Evolutionary conservation across 2,888 invertebrate genomes (phyloP), one percentile per base, ranked within the genome.

Genomic region (Amblyjoppa proteus): DNA sequence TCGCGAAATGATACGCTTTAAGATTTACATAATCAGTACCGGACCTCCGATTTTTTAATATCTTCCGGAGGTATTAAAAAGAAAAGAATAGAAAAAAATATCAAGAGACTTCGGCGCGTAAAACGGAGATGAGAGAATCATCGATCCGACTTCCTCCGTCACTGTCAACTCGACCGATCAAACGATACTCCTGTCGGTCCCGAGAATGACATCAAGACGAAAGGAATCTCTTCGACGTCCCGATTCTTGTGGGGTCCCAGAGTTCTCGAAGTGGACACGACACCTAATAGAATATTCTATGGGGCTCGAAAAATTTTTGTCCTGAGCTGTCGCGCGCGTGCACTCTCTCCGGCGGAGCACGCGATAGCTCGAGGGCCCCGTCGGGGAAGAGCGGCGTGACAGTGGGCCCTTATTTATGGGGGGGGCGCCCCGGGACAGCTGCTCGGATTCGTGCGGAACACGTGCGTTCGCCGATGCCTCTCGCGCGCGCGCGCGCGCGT

Each of bases 361-460:
- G 74, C 75, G 64, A 64, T 64, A 64, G 28, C 45, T 28, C 58
- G 58, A 58, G 64, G 49, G 64, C 13, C 31, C 38, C 64, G n/a
- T 34, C 49, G 31, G 11, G 71, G 51, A 11, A 34, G 31, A 45
- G 6, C 28, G 20, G 49, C 31, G 45, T 45, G 49, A 75, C 61
- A 31, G 75, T 58, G 28, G 31, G 61, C 49, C 49, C 73, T 81
- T 75, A 81, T 75, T 81, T 81, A 81, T 51, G 81, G 64, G 38
- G 64, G 38, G 49, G 75, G 28, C 9, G 49, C 11, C 66, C 38
- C 41, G 81, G 13, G 53, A 75, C 81, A 81, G 74, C 68, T 75
- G 81, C 75, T 73, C 61, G 38, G 75, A 66, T 51, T 81, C 41
- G 61, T 45, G 53, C 41, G 61, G 31, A 53, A 75, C 81, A 81